phyloP scores from a whole-genome alignment of 2,888 invertebrate genomes.

The Aelia acuminata region DNA sequence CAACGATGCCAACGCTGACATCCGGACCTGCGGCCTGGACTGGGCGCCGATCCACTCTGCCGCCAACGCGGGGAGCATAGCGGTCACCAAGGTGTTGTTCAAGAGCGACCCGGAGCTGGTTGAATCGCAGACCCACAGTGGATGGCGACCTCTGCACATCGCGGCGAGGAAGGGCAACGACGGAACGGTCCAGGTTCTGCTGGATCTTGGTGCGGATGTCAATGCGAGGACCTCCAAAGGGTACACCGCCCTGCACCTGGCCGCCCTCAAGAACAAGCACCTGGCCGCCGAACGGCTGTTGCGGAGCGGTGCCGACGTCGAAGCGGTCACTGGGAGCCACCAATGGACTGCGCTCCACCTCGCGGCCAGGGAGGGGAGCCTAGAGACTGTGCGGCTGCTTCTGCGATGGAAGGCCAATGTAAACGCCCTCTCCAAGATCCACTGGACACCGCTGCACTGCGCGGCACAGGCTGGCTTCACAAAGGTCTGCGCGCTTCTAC shows the following conservation, averaged over 20 bases:
- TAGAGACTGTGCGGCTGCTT: neutral
- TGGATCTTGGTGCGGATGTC: neutral
- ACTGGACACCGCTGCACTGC: slow-evolving; percentile 24
- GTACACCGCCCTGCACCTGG: slow-evolving; percentile 14
- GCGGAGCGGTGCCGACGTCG: neutral
- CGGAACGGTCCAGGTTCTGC: neutral
- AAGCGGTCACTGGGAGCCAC: neutral
- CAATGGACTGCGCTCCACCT: neutral
- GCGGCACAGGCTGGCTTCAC: neutral
- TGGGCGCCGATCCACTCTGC: slow-evolving; percentile 46
- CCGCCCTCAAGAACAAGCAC: neutral
- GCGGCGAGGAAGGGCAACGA: neutral
- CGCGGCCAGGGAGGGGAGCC: neutral
- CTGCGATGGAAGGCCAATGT: neutral
- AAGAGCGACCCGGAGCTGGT: neutral
- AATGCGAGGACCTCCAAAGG: neutral
- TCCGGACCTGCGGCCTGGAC: neutral
- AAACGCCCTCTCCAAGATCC: neutral
- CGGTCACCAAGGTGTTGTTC: neutral
- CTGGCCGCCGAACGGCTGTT: neutral
- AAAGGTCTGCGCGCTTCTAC: neutral
- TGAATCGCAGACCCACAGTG: neutral
- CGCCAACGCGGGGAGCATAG: neutral
- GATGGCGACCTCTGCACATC: neutral
- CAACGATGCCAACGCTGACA: slow-evolving; percentile 7